Evolutionary conservation across 2,888 invertebrate genomes (phyloP), one percentile per base, ranked within the genome.

Genomic region (Notodromas monacha): DNA sequence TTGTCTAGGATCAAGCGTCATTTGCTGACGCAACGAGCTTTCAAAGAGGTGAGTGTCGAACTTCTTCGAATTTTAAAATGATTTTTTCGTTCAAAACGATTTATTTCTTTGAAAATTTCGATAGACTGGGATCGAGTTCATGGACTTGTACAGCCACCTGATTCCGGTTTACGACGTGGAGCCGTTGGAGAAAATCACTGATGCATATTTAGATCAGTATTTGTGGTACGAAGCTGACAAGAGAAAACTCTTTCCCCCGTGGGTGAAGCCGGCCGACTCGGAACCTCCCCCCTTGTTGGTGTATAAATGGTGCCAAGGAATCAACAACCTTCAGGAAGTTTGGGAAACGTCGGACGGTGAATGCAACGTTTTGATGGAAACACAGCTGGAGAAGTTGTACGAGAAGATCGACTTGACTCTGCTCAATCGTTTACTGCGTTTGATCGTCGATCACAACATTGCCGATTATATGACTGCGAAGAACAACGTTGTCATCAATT

Each of bases 401-500:
- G 96, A 99, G 51, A 99, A 99, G 54, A 96, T 99, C 40, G 96
- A 99, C 61, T 60, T 99, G 48, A 96, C 96, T 0, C 56, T 99
- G 14, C 63, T 99, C 16, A 96, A 96, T 56, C 65, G 96, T 50
- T 54, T 99, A 43, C 55, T 99, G 31, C 67, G 92, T 41, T 55
- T 99, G 32, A 96, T 99, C 41, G 92, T 99, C 26, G 96, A 99
- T 54, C 96, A 99, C 53, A 99, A 99, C 50, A 99, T 99, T 44
- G 96, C 96, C 40, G 96, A 99, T 62, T 99, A 99, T 54, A 96
- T 99, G 89, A 92, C 96, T 0, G 89, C 96, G 2, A 99, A 99
- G 53, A 96, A 96, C 53, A 99, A 99, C 55, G 86, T 99, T n/a
- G 79, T 89, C 32, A 92, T 99, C 38, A 96, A 92, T 52, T 99